Base-by-base conservation (phyloP, 2,113 vertebrate genomes). In the Mixornis gularis region DNA sequence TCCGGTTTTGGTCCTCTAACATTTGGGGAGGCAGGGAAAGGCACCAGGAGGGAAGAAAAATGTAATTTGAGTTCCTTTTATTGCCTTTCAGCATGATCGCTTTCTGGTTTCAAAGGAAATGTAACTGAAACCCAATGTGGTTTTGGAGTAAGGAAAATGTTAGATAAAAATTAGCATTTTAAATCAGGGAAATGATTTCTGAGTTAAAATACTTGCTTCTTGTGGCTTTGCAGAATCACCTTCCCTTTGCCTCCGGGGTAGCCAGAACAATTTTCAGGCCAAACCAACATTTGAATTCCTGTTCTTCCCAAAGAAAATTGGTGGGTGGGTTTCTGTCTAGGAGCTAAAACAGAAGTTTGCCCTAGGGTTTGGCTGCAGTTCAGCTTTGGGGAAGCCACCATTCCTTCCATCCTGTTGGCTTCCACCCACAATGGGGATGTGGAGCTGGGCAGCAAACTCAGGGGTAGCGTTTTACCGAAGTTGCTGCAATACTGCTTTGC, bases 71-170 rank as follows among this genome's bases (percentile, higher is more conserved):
- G 80, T 71, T 87, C 79, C 15, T 87, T 90, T 93, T 74, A 86
- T 56, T 83, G 60, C 76, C 78, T 92, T 95, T 86, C 69, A 76
- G 38, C 74, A 60, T 44, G 65, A 85, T 86, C 4, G 1, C 64
- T 88, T 87, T 78, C 79, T 94, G 88, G 36, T 93, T 93, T 92
- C 73, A 94, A 88, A 94, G 83, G 77, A 92, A 95, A 88, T 43
- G 60, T 92, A 94, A 93, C 76, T 90, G 88, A 90, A 95, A 88
- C 52, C 53, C 86, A 55, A 2, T 38, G 79, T 78, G 69, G 72
- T 51, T 94, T 90, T 78, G 56, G 60, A 92, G 32, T 71, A 74
- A 86, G 88, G 69, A 92, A 90, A 85, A 90, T 22, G 65, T 88
- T 86, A 92, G 79, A 79, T 85, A 68, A 90, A 93, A 95, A 86